Percentiles rank a stretch among this genome's conserved stretches.
These are phyloP conservation scores for Tenualosa ilisha DNA, from an alignment of 2,797 vertebrate species.

Conservation along the genomic window DNA sequence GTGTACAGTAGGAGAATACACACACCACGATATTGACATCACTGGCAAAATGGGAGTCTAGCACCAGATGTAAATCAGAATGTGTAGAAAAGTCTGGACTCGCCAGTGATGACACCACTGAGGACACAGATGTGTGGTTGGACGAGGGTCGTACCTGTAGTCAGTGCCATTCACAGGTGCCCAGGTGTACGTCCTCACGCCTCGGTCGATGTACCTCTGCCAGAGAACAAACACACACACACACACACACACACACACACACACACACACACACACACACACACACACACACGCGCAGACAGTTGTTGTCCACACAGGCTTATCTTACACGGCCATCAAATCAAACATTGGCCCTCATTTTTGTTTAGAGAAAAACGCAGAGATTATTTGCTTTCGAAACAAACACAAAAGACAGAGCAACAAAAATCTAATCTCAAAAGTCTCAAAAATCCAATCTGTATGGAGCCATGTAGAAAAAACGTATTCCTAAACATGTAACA, in stretches of 20 bases:
- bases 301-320: background rate
- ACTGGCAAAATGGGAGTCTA: background rate
- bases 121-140: background rate
- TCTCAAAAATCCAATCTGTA: no score
- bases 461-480: background rate
- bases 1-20: background rate
- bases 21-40: background rate
- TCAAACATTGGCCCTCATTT: background rate
- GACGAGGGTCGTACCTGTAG: constrained; percentile 76
- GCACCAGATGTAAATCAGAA: background rate
- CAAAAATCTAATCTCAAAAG: background rate
- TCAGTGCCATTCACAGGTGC: constrained; percentile 95
- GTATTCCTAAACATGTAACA: background rate
- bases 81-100: background rate
- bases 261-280: background rate
- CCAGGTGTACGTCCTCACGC: constrained; percentile 93
- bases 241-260: background rate
- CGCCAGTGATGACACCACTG: background rate
- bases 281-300: background rate
- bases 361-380: background rate
- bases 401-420: background rate
- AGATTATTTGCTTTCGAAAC: background rate
- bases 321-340: background rate
- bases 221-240: constrained; percentile 49
- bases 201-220: constrained; percentile 97